Evolutionary conservation across 2,888 invertebrate genomes (phyloP).

Genomic region (Dynastes hyllus): DNA sequence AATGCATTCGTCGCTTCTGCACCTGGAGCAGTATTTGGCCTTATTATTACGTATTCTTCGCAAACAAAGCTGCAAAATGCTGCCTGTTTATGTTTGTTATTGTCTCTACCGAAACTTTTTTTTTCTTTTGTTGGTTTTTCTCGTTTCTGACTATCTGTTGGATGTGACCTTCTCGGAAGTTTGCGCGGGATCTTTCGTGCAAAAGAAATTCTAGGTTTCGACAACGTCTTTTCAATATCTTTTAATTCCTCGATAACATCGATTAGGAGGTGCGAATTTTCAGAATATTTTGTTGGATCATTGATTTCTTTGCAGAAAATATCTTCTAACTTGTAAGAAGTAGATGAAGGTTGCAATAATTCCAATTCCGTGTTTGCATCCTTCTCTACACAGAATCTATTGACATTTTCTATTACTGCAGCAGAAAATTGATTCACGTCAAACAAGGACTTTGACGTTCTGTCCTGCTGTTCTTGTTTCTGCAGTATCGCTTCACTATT

Average conservation of each 20-base stretch:
- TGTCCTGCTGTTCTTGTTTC: not conserved
- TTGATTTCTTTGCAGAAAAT: not conserved
- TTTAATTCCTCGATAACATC: not conserved
- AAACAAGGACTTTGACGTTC: not conserved
- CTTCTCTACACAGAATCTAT: too few relatives aligned
- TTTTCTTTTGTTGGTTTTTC: not conserved
- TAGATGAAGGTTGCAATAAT: too few relatives aligned
- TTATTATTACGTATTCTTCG: not conserved
- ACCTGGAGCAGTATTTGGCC: not conserved
- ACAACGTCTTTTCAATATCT: not conserved
- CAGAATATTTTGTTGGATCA: not conserved
- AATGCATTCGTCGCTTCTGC: not conserved
- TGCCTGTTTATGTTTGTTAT: not conserved
- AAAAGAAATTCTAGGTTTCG: not conserved
- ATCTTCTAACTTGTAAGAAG: not conserved
- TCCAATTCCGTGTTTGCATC: too few relatives aligned
- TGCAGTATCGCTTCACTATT: constrained; percentile 8
- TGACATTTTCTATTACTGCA: not conserved
- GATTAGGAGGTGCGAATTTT: not conserved
- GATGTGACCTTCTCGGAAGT: not conserved
- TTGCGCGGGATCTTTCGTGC: not conserved
- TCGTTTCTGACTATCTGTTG: not conserved
- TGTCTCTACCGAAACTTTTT: too few relatives aligned
- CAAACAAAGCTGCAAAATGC: not conserved
- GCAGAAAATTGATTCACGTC: not conserved